Evolutionary conservation across 2,888 invertebrate genomes (phyloP), one percentile per base, ranked within the genome.

Genomic region (Luperina nickerlii): DNA sequence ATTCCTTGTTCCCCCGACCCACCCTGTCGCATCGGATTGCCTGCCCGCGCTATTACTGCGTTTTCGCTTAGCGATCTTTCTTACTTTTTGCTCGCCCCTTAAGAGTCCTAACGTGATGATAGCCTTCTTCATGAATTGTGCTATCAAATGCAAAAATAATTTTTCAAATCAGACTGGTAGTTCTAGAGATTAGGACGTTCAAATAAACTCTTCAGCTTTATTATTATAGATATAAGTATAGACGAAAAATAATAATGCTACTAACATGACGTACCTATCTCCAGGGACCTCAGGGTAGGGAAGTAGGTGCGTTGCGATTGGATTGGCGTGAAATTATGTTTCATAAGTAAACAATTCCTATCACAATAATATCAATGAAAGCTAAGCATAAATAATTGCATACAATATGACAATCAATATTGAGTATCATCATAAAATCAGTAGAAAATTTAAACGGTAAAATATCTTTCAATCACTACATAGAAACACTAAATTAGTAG

Each of bases 391-490:
- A 42, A 79, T 62, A 63, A n/a, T 45, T 78, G 8, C n/a, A 18
- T 18, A 15, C 4, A 51, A 51, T 32, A 51, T 48, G 24, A 48
- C 38, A 68, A 69, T 51, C 15, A 24, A 20, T 24, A 42, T 48
- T 24, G 5, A 57, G 2, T 54, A 73, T 42, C 27, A 32, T 57
- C 51, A 75, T 67, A 60, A 60, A 60, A n/a, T n/a, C 48, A 15
- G 15, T 32, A 60, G 45, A 42, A 48, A 32, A 77, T 67, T 38
- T n/a, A n/a, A 48, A 48, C 18, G 32, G 54, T 63, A n/a, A 76
- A 69, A 57, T 76, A 51, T 71, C 1, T 62, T 62, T 83, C 51
- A 60, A 78, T 83, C 51, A 48, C 9, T n/a, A 18, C 60, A 62
- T 15, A n/a, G 48, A 69, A 27, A 42, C 48, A 65, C 48, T 11